Base-by-base conservation (phyloP, 2,888 invertebrate genomes). In the Stenodera caucasica region DNA sequence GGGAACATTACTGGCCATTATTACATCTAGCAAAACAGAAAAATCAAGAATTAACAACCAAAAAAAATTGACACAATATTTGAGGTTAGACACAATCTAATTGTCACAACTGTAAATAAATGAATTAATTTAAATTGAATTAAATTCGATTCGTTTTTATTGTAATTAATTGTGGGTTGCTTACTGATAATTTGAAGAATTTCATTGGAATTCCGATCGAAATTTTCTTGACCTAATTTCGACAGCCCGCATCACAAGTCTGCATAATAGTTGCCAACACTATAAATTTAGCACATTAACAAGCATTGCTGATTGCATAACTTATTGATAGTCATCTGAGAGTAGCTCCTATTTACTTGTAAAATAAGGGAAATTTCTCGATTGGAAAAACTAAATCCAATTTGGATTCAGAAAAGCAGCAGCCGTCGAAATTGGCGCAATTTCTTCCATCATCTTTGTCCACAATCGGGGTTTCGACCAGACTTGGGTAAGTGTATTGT, bases 1-100 rank as follows among this genome's bases (percentile, higher is more conserved):
- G 58, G 84, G 83, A 72, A 82, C 77, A 77, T 85, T 85, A 74
- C 82, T 83, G 64, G 85, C 82, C 81, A 82, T 82, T 73, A 66
- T 65, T 52, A 2, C 6, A 52, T 12, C 12, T 15, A n/a, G 8
- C 26, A 26, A 26, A 55, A 12, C 37, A 12, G 7, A 4, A 30
- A 0, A 32, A 32, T 12, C 8, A 55, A 52, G 5, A 9, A 32
- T 14, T 15, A 52, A 35, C 8, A 33, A 33, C 18, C n/a, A 53
- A 14, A 15, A 11, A 21, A 12, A 26, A 11, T 14, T 37, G 40
- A 37, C 33, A 35, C 50, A 51, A 29, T 8, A 29, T 18, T 61
- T 57, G 49, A 56, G 56, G 60, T 56, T 21, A 53, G 12, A n/a
- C n/a, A 33, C 53, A 14, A 12, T 50, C 52, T 58, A 50, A 14